Percentiles rank a stretch among this genome's conserved stretches.
These are phyloP conservation scores for Patella pellucida DNA, from an alignment of 2,888 invertebrate species.

Conservation along the genomic window DNA sequence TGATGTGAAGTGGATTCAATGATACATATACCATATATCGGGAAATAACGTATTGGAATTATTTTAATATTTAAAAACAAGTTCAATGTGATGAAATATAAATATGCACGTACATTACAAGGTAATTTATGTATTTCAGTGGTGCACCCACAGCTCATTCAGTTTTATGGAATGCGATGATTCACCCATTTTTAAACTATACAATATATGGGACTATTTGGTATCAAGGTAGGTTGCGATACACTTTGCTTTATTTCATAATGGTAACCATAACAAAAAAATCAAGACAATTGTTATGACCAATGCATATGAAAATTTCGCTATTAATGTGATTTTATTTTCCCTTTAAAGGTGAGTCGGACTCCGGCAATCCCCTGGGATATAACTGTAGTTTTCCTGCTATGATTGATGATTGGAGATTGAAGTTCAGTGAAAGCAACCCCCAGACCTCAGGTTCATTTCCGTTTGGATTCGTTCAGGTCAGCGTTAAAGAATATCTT, in stretches of 20 bases:
- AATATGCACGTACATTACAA: too few species aligned
- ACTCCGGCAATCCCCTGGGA: slow-evolving; percentile 29
- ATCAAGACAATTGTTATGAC: too few species aligned
- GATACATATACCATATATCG: too few species aligned
- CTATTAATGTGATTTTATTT: too few species aligned
- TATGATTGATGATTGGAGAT: slow-evolving; percentile 63
- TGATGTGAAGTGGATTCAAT: too few species aligned
- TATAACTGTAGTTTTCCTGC: slow-evolving; percentile 62
- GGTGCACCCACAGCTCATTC: neutral
- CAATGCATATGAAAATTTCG: too few species aligned
- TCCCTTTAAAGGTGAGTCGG: neutral
- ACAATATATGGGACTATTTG: slow-evolving; percentile 60
- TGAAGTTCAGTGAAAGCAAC: slow-evolving; percentile 46
- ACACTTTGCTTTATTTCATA: too few species aligned
- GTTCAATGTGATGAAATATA: too few species aligned
- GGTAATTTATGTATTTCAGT: too few species aligned
- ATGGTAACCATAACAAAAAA: too few species aligned
- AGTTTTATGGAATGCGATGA: slow-evolving; percentile 64
- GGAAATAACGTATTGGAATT: too few species aligned
- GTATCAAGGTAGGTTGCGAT: slow-evolving; percentile 57
- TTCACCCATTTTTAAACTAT: slow-evolving; percentile 57
- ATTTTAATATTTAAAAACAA: too few species aligned
- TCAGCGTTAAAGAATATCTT: slow-evolving; percentile 17
- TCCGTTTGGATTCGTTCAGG: slow-evolving; percentile 68
- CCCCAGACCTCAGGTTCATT: slow-evolving; percentile 49